Conservation (phyloP, 2,888 invertebrate species). For the Epinotia brunnichana region DNA sequence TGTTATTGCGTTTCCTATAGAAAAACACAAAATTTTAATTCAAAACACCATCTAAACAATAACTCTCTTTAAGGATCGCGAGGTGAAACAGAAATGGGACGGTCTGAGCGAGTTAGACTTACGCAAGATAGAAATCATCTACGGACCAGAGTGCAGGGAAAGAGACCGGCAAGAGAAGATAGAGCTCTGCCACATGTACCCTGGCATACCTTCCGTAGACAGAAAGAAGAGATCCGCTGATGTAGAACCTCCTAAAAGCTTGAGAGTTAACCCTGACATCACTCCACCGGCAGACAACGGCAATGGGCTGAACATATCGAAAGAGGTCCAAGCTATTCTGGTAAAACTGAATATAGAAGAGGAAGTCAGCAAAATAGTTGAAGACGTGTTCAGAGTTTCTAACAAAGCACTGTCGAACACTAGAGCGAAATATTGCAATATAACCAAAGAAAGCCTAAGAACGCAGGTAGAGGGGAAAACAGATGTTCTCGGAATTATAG, state of each 20-base stretch:
- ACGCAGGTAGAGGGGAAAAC: constrained; percentile 24
- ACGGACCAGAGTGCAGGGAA: constrained; percentile 65
- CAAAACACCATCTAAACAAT: not conserved
- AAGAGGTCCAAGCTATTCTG: constrained; percentile 46
- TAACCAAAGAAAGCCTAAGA: constrained; percentile 44
- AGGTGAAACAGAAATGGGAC: constrained; percentile 55
- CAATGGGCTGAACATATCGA: constrained; percentile 25
- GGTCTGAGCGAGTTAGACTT: constrained; percentile 62
- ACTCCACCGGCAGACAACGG: constrained; percentile 57
- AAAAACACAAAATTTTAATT: too few species aligned
- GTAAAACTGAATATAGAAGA: constrained; percentile 58
- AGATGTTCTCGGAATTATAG: constrained; percentile 59
- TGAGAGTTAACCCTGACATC: constrained; percentile 70
- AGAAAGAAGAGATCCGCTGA: constrained; percentile 50
- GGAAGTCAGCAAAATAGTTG: constrained; percentile 59
- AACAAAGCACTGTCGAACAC: constrained; percentile 59
- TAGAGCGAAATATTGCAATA: constrained; percentile 62
- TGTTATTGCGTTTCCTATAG: too few species aligned
- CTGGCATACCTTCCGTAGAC: constrained; percentile 59
- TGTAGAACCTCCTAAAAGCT: constrained; percentile 49
- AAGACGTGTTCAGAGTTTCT: constrained; percentile 59
- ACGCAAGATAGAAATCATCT: constrained; percentile 67
- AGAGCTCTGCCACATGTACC: constrained; percentile 70
- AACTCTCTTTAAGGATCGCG: constrained; percentile 56
- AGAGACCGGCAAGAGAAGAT: constrained; percentile 69